Percentiles rank a stretch among this genome's conserved stretches.
phyloP scores from a whole-genome alignment of 2,797 vertebrate genomes.

The Molossus alvarezi region DNA sequence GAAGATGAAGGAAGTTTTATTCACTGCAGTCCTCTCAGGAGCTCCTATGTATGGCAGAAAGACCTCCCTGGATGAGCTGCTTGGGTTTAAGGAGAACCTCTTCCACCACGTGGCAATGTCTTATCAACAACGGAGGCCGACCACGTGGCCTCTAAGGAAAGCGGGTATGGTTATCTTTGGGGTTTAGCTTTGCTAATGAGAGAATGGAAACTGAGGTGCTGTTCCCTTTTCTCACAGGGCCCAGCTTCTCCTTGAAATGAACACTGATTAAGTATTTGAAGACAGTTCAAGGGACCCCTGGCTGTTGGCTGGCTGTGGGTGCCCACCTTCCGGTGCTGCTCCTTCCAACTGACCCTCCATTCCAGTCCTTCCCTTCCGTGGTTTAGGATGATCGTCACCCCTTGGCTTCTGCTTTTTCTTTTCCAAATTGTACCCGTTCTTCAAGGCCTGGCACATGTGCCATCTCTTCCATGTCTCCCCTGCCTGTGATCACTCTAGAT shows the following conservation, averaged over 20 bases:
- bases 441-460: neutral
- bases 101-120: rapidly evolving
- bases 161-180: neutral
- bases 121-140: neutral
- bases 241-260: neutral
- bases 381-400: no score
- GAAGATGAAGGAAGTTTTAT: neutral
- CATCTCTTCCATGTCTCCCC: neutral
- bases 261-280: neutral
- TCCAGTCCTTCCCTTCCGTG: neutral
- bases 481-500: neutral
- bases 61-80: neutral
- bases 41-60: neutral
- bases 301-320: neutral
- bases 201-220: neutral
- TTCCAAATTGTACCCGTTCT: neutral
- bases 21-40: neutral
- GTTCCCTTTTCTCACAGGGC: neutral
- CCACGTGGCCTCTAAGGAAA: neutral
- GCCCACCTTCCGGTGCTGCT: no score
- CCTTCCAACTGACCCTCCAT: neutral
- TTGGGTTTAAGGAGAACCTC: neutral
- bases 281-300: neutral
- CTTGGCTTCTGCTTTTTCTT: neutral
- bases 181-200: neutral